Conservation (phyloP, 2,797 vertebrate genomes). For the Chrosomus eos region DNA sequence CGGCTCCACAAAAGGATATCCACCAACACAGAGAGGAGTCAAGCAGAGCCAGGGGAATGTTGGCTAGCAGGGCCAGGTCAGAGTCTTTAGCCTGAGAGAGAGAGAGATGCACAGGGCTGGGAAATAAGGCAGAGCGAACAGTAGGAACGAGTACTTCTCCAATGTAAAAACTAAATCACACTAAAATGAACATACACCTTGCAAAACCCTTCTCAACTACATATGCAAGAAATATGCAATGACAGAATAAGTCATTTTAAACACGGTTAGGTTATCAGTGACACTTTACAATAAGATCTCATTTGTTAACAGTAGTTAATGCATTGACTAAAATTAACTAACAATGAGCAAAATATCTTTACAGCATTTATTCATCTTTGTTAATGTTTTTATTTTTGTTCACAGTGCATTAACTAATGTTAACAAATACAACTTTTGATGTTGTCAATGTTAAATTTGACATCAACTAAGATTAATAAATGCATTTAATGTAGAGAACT, state of each 20-base stretch:
- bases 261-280: background rate
- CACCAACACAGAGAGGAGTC: constrained; percentile 92
- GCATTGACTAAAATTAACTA: background rate
- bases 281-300: background rate
- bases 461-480: background rate
- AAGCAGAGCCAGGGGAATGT: constrained; percentile 89
- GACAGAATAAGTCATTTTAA: background rate
- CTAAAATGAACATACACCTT: background rate
- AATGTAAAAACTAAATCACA: background rate
- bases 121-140: constrained; percentile 36
- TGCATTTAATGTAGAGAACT: background rate
- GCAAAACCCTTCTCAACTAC: background rate
- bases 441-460: no score
- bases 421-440: no score
- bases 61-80: constrained; percentile 88
- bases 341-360: background rate
- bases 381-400: background rate
- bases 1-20: constrained; percentile 84
- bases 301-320: background rate
- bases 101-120: background rate
- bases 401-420: no score
- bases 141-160: constrained; percentile 8
- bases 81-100: constrained; percentile 83
- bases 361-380: background rate
- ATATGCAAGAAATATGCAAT: background rate